These are phyloP conservation scores for Unio pictorum DNA, from an alignment of 2,888 invertebrate species.

Conservation along the genomic window DNA sequence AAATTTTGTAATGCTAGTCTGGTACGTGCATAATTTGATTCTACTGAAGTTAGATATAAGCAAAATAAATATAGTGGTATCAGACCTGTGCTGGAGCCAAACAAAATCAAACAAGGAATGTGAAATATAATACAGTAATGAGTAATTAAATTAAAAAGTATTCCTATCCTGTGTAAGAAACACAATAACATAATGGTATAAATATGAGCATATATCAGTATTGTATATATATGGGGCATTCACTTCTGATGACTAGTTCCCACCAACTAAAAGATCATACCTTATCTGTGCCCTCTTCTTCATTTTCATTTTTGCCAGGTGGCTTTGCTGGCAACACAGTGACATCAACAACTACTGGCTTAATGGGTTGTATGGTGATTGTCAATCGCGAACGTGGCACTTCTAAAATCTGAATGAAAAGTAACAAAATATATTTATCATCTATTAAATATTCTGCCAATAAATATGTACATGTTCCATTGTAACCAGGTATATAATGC, in stretches of 20 bases:
- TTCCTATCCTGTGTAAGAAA: background rate
- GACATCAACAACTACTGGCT: slow-evolving; percentile 43
- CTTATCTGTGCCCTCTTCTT: slow-evolving; percentile 7
- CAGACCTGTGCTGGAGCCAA: too few relatives aligned
- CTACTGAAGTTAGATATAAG: too few relatives aligned
- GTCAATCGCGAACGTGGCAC: slow-evolving; percentile 43
- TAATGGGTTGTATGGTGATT: slow-evolving; percentile 35
- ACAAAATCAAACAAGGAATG: background rate
- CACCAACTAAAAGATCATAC: too few relatives aligned
- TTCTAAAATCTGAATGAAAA: slow-evolving; percentile 42
- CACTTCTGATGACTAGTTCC: too few relatives aligned
- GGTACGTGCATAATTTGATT: too few relatives aligned
- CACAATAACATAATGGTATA: background rate
- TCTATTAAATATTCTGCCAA: too few relatives aligned
- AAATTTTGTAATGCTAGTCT: too few relatives aligned
- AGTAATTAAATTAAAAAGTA: background rate
- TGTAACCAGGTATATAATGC: too few relatives aligned
- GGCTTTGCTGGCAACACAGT: slow-evolving; percentile 39
- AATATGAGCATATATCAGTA: too few relatives aligned
- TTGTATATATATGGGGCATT: too few relatives aligned
- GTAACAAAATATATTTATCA: background rate
- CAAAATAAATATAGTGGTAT: too few relatives aligned
- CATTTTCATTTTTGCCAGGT: slow-evolving; percentile 21
- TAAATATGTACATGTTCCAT: too few relatives aligned
- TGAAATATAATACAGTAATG: background rate